Conservation (phyloP, 1,140 invertebrate species). For the Aphelinus atriplicis region DNA sequence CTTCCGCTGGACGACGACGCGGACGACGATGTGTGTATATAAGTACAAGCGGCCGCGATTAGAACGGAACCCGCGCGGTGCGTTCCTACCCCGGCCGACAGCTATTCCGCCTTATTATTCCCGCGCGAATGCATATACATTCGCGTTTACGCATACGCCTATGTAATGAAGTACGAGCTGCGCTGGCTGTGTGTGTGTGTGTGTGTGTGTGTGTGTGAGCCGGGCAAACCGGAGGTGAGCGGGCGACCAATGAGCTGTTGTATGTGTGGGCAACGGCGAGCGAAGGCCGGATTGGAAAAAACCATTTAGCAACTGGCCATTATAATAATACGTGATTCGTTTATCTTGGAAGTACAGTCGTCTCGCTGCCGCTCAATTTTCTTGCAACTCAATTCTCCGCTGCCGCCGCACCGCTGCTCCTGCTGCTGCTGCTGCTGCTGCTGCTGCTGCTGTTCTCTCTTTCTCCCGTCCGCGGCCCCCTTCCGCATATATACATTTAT, state of each 20-base stretch:
- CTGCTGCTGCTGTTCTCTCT: slow-evolving; percentile 11
- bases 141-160: slow-evolving; percentile 50
- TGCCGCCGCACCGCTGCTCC: slow-evolving; percentile 41
- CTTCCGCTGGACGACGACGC: no score
- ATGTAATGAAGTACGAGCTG: slow-evolving; percentile 61
- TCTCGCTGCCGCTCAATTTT: slow-evolving; percentile 42
- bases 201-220: background rate
- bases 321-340: slow-evolving; percentile 69
- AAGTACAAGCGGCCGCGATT: slow-evolving; percentile 33
- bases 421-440: slow-evolving; percentile 41
- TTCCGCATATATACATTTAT: background rate
- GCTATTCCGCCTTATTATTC: slow-evolving; percentile 66
- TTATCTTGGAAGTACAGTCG: slow-evolving; percentile 56
- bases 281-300: slow-evolving; percentile 64
- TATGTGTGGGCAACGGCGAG: slow-evolving; percentile 19
- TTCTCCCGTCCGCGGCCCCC: background rate
- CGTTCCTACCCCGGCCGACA: slow-evolving; percentile 40
- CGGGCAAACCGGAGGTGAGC: slow-evolving; percentile 13
- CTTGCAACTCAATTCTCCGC: slow-evolving; percentile 49
- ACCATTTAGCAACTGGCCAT: slow-evolving; percentile 67
- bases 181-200: slow-evolving; percentile 21
- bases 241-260: slow-evolving; percentile 38
- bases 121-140: slow-evolving; percentile 57
- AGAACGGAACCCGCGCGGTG: slow-evolving; percentile 46
- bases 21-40: slow-evolving; percentile 39